phyloP scores from a whole-genome alignment of 2,888 invertebrate genomes.

The Philereme vetulata region DNA sequence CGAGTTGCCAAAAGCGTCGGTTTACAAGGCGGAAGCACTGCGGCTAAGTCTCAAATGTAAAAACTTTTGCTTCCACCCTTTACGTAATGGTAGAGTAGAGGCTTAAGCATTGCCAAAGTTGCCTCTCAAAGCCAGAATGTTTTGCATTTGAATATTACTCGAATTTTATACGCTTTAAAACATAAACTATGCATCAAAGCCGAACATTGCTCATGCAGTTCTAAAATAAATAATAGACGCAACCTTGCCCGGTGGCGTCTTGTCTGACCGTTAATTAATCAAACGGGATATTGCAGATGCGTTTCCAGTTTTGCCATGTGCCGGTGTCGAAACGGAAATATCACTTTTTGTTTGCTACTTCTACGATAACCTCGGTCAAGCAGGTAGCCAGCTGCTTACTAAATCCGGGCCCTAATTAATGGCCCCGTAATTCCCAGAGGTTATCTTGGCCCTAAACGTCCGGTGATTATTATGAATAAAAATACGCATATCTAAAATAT shows the following conservation, averaged over 20 bases:
- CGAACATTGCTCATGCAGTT: slow-evolving; percentile 25
- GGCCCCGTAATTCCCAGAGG: slow-evolving; percentile 59
- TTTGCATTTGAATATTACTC: slow-evolving; percentile 74
- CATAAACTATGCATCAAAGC: slow-evolving; percentile 25
- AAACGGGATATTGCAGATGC: slow-evolving; percentile 69
- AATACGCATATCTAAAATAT: slow-evolving; percentile 62
- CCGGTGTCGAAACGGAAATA: slow-evolving; percentile 62
- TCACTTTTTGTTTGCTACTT: slow-evolving; percentile 63
- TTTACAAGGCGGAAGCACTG: slow-evolving; percentile 68
- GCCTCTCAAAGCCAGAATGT: slow-evolving; percentile 75
- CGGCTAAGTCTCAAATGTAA: slow-evolving; percentile 73
- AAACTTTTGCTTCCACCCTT: slow-evolving; percentile 79
- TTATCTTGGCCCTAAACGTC: slow-evolving; percentile 46
- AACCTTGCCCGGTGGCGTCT: slow-evolving; percentile 47
- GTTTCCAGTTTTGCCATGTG: slow-evolving; percentile 67
- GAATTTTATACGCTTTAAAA: slow-evolving; percentile 36
- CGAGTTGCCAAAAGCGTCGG: slow-evolving; percentile 77
- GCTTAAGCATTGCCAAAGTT: slow-evolving; percentile 76
- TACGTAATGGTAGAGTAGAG: slow-evolving; percentile 67
- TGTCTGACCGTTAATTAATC: slow-evolving; percentile 57
- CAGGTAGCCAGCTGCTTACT: slow-evolving; percentile 69
- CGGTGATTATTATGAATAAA: slow-evolving; percentile 61
- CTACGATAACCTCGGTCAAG: slow-evolving; percentile 66
- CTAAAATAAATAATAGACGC: slow-evolving; percentile 53
- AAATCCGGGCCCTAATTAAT: slow-evolving; percentile 52